A percentile compares a stretch with the other conserved stretches of the same genome.
Conservation (phyloP, 2,113 vertebrate genomes). For the Craseonycteris thonglongyai region DNA sequence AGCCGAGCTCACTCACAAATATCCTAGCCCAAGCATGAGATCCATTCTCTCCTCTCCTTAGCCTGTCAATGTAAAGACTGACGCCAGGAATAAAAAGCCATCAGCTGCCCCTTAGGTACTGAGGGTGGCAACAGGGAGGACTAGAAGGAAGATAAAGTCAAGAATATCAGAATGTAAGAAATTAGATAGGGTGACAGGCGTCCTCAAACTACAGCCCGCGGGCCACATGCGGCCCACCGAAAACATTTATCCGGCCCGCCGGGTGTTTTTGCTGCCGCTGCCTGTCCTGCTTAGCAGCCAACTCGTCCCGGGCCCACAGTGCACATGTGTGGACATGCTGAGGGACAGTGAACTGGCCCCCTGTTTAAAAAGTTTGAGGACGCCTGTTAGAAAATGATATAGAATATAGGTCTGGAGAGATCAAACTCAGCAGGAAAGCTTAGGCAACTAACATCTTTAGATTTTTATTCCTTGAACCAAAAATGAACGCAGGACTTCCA, state of each 20-base stretch:
- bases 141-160: background rate
- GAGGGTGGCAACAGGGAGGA: background rate
- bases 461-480: background rate
- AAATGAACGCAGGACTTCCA: background rate
- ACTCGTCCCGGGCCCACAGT: no score
- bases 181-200: background rate
- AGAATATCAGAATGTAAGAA: background rate
- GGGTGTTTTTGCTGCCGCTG: no score
- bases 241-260: no score
- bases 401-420: background rate
- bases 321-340: no score
- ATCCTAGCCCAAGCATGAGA: conserved; percentile 18
- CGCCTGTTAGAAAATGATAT: background rate
- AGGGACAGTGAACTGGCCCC: no score
- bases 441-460: background rate
- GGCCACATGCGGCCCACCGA: no score
- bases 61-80: background rate
- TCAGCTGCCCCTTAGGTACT: background rate
- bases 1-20: background rate
- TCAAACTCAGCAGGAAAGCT: background rate
- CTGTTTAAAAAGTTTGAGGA: no score
- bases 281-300: no score
- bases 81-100: conserved; percentile 41
- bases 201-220: no score
- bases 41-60: no score